These are phyloP conservation scores for Parauchenoglanis ngamensis DNA, from an alignment of 2,797 vertebrate species.

Conservation along the genomic window DNA sequence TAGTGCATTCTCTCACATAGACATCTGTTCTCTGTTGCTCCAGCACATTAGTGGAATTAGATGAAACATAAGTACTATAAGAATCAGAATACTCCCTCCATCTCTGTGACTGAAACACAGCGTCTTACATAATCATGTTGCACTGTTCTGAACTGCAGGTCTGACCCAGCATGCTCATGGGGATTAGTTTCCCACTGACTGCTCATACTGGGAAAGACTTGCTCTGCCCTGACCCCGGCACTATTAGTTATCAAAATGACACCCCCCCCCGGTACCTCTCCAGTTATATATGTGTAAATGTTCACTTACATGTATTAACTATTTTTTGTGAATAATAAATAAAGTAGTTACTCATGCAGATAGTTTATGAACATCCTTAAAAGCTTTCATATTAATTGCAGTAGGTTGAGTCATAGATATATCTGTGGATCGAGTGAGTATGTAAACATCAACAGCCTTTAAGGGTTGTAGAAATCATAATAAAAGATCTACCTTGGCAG, in stretches of 20 bases:
- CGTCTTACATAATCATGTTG: constrained; percentile 29
- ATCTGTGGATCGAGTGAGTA: background rate
- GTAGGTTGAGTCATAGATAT: background rate
- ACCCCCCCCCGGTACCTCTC: background rate
- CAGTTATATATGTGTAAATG: background rate
- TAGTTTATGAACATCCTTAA: background rate
- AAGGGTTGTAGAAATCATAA: background rate
- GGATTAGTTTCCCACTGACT: constrained; percentile 40
- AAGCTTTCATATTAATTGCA: background rate
- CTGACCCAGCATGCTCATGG: constrained; percentile 34
- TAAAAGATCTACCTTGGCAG: background rate
- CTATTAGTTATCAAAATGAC: background rate
- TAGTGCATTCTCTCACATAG: background rate
- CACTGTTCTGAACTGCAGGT: constrained; percentile 35
- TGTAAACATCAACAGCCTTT: background rate
- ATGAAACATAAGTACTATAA: constrained; percentile 3
- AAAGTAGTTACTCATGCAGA: background rate
- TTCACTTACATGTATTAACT: background rate
- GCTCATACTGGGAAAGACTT: constrained; percentile 46
- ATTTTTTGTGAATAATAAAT: background rate
- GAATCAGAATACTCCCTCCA: background rate
- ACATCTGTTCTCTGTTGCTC: background rate
- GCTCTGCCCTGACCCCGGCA: background rate
- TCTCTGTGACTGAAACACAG: constrained; percentile 1
- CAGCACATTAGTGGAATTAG: background rate